Base-by-base conservation (phyloP, 2,888 invertebrate genomes). In the Brachypalpus laphriformis region DNA sequence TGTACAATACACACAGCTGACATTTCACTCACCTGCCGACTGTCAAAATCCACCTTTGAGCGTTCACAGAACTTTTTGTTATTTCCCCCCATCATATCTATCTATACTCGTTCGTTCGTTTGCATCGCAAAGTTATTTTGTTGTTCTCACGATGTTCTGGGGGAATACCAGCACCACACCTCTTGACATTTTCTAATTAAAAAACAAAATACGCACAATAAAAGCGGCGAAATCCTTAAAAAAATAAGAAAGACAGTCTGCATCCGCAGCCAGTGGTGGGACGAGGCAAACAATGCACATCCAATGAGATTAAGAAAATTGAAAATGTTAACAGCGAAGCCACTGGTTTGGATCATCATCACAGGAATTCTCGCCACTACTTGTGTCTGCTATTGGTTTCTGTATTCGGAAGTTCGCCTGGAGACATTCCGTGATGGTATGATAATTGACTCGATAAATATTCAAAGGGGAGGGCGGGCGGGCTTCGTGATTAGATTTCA, bases 281-380 rank as follows among this genome's bases (percentile, higher is more conserved):
- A 22, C 31, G 25, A 20, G 47, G 16, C 8, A 31, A 47, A 57
- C 65, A 78, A 87, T 87, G 87, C 74, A 61, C 74, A 81, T 77
- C 80, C 75, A 74, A 88, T 88, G 88, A 87, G 87, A 87, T 77
- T 87, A n/a, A 74, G 87, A 72, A 89, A 89, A 88, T 66, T 89
- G 37, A 89, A 91, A 87, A 91, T 92, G 91, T 88, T 91, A 61
- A 87, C 89, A 70, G 88, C 89, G 61, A 91, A 90, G 51, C 91
- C 90, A 47, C 77, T 89, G 51, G 89, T 91, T 87, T 91, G 89
- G 89, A 81, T 91, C 18, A 76, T 89, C 47, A 72, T 91, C n/a
- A 87, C 87, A 34, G 87, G 88, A 57, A 86, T 90, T 77, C 89
- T 89, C 34, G 82, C 90, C 6, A 87, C 89, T 57, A 89, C 89